Conservation (phyloP, 1,140 invertebrate genomes). For the Sitophilus oryzae region DNA sequence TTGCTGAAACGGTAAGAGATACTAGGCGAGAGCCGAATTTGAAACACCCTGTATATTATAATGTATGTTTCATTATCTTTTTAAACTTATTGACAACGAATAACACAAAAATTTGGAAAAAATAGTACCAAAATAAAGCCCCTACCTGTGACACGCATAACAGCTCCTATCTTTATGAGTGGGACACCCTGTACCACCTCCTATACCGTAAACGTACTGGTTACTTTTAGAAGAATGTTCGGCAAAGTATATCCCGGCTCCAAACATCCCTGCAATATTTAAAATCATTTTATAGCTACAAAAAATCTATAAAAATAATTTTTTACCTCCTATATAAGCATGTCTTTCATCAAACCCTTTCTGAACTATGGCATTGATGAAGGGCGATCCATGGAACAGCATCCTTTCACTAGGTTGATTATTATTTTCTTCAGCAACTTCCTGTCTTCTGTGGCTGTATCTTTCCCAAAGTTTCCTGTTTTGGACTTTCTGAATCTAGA, state of each 20-base stretch:
- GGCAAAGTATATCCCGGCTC: slow-evolving; percentile 97
- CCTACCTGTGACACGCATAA: slow-evolving; percentile 65
- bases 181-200: slow-evolving; percentile 94
- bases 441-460: slow-evolving; percentile 82
- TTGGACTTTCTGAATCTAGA: slow-evolving; percentile 90
- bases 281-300: neutral
- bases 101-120: too few species aligned
- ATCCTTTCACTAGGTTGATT: slow-evolving; percentile 81
- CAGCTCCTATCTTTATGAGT: slow-evolving; percentile 79
- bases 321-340: slow-evolving; percentile 76
- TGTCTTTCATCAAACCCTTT: slow-evolving; percentile 97
- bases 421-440: slow-evolving; percentile 85
- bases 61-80: too few species aligned
- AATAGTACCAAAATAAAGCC: too few species aligned
- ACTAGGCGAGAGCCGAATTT: neutral
- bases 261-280: slow-evolving; percentile 79
- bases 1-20: neutral
- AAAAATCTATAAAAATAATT: slow-evolving; percentile 40
- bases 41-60: too few species aligned
- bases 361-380: slow-evolving; percentile 95
- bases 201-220: slow-evolving; percentile 95
- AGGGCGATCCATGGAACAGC: slow-evolving; percentile 95
- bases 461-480: slow-evolving; percentile 92
- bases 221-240: slow-evolving; percentile 98
- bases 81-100: neutral